phyloP scores from a whole-genome alignment of 1,140 invertebrate genomes.

The Dendrolimus punctatus region DNA sequence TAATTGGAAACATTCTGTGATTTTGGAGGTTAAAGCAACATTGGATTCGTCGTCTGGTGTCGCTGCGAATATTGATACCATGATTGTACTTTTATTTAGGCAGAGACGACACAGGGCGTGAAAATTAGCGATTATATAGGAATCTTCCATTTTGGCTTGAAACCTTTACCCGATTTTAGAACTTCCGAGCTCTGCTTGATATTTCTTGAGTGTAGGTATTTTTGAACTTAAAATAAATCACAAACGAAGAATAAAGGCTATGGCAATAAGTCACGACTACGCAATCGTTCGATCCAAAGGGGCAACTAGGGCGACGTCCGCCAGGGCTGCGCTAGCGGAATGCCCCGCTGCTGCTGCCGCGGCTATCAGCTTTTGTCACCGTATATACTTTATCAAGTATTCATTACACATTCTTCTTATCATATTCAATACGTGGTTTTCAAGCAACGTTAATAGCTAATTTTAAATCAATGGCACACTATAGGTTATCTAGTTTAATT shows the following conservation, averaged over 20 bases:
- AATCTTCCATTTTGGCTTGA: conserved; percentile 67
- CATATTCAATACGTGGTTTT: no score
- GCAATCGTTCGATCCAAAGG: conserved; percentile 59
- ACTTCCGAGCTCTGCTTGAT: conserved; percentile 1
- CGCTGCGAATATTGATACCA: conserved; percentile 72
- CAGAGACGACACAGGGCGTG: conserved; percentile 73
- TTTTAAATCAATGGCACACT: no score
- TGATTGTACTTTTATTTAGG: conserved; percentile 71
- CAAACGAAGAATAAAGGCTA: conserved; percentile 26
- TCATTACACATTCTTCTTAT: background rate
- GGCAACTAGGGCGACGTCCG: conserved; percentile 55
- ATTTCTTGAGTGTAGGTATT: background rate
- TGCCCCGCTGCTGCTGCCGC: conserved; percentile 30
- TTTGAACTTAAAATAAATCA: conserved; percentile 14
- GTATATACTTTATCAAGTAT: background rate
- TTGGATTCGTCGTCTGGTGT: conserved; percentile 54
- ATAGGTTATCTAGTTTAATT: no score
- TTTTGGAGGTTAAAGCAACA: conserved; percentile 63
- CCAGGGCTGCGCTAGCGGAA: conserved; percentile 63
- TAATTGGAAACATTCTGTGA: conserved; percentile 54
- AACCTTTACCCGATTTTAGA: conserved; percentile 20
- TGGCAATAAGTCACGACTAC: conserved; percentile 44
- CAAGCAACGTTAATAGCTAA: no score
- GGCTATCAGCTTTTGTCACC: conserved; percentile 10
- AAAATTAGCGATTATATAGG: conserved; percentile 69